Evolutionary conservation across 2,888 invertebrate species (phyloP).

Genomic region (Argyresthia albistria): DNA sequence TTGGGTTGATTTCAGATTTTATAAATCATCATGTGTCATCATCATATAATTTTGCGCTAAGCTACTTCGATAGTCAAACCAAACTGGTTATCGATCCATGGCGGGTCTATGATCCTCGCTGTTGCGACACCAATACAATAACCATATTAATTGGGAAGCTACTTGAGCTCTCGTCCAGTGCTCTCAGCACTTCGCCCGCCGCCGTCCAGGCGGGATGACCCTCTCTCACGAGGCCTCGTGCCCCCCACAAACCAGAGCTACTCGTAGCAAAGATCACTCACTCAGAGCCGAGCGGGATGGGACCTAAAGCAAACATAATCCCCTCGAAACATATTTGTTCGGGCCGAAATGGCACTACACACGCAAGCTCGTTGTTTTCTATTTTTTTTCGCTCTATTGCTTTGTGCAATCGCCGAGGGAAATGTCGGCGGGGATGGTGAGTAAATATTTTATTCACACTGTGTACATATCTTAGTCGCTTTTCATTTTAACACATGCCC

Average conservation of each 20-base stretch:
- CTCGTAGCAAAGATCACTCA: conserved; percentile 23
- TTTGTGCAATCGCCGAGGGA: conserved; percentile 38
- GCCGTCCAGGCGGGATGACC: conserved; percentile 22
- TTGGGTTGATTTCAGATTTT: no score
- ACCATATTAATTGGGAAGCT: conserved; percentile 32
- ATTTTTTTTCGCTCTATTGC: conserved; percentile 39
- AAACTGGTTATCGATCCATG: conserved; percentile 25
- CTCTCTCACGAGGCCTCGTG: conserved; percentile 3
- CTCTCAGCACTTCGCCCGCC: conserved; percentile 9
- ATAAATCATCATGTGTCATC: no score
- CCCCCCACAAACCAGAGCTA: conserved; percentile 20
- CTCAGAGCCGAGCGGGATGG: conserved; percentile 45
- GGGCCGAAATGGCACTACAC: conserved; percentile 57
- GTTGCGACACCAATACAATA: conserved; percentile 55
- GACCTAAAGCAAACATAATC: conserved; percentile 43
- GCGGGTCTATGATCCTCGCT: conserved; percentile 47
- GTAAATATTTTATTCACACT: conserved; percentile 37
- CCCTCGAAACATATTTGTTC: conserved; percentile 36
- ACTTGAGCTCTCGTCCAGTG: conserved; percentile 17
- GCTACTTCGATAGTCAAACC: neutral
- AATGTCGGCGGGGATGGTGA: conserved; percentile 39
- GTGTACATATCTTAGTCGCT: conserved; percentile 16
- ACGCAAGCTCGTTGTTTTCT: conserved; percentile 28
- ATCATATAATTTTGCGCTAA: neutral
- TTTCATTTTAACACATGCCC: conserved; percentile 28